Percentiles rank a stretch among this genome's conserved stretches.
phyloP scores from a whole-genome alignment of 2,113 vertebrate species.

The Prolemur simus region DNA sequence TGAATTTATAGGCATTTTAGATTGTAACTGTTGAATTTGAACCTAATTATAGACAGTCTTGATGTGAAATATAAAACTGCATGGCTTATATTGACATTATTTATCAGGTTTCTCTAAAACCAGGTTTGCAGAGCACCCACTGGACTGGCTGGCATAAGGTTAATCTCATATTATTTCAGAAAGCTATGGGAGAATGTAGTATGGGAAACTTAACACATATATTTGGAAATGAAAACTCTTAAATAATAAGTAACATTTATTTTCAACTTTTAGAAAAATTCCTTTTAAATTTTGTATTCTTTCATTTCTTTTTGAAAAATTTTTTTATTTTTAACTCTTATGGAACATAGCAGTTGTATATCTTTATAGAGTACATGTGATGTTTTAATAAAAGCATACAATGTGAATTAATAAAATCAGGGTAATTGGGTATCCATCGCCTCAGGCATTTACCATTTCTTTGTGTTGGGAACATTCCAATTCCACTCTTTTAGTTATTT shows the following conservation, averaged over 20 bases:
- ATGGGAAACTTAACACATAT: neutral
- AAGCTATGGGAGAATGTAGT: neutral
- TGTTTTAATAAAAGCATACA: too few species aligned
- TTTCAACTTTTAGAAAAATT: constrained; percentile 21
- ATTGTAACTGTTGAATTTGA: constrained; percentile 20
- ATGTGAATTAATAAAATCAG: too few species aligned
- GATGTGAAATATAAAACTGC: neutral
- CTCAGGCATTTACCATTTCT: too few species aligned
- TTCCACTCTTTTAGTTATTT: too few species aligned
- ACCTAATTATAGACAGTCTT: neutral
- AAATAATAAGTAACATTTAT: constrained; percentile 2
- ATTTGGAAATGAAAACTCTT: neutral
- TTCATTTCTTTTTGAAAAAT: neutral
- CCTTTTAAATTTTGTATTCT: neutral
- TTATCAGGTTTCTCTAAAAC: neutral
- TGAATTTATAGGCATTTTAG: neutral
- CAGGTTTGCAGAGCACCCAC: neutral
- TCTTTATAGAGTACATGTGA: too few species aligned
- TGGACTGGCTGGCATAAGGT: neutral
- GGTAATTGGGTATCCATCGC: too few species aligned
- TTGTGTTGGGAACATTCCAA: too few species aligned
- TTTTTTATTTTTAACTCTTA: too few species aligned
- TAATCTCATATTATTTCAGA: neutral
- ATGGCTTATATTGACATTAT: neutral
- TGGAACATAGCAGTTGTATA: too few species aligned